Conservation (phyloP, 2,888 invertebrate genomes). For the Napeogenes inachia region DNA sequence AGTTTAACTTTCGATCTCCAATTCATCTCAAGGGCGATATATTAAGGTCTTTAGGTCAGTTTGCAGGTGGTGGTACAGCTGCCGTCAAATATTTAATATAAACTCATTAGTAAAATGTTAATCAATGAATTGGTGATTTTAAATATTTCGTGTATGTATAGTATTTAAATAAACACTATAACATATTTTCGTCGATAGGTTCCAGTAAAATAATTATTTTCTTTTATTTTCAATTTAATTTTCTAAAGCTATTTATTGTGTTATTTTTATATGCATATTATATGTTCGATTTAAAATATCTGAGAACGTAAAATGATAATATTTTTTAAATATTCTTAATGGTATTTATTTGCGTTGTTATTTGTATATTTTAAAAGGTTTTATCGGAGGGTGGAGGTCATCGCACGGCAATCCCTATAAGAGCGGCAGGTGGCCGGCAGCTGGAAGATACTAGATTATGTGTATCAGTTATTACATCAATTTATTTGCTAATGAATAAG, state of each 20-base stretch:
- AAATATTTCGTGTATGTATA: too few relatives aligned
- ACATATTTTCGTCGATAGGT: too few relatives aligned
- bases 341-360: not conserved
- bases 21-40: constrained; percentile 19
- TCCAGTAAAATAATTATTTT: too few relatives aligned
- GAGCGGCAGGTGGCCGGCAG: constrained; percentile 51
- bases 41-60: constrained; percentile 28
- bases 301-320: too few relatives aligned
- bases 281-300: too few relatives aligned
- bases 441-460: constrained; percentile 30
- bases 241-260: too few relatives aligned
- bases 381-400: constrained; percentile 36
- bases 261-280: too few relatives aligned
- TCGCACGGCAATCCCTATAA: constrained; percentile 49
- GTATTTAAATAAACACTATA: too few relatives aligned
- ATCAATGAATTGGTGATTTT: too few relatives aligned
- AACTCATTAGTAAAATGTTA: constrained; percentile 9
- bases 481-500: too few relatives aligned
- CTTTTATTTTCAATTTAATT: too few relatives aligned
- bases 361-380: not conserved
- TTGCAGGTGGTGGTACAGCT: constrained; percentile 31
- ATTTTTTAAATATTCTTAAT: too few relatives aligned
- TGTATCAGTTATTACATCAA: constrained; percentile 8
- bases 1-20: constrained; percentile 25
- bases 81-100: constrained; percentile 15